Evolutionary conservation across 2,113 vertebrate species (phyloP), one percentile per base, ranked within the genome.

Genomic region (Psophia crepitans): DNA sequence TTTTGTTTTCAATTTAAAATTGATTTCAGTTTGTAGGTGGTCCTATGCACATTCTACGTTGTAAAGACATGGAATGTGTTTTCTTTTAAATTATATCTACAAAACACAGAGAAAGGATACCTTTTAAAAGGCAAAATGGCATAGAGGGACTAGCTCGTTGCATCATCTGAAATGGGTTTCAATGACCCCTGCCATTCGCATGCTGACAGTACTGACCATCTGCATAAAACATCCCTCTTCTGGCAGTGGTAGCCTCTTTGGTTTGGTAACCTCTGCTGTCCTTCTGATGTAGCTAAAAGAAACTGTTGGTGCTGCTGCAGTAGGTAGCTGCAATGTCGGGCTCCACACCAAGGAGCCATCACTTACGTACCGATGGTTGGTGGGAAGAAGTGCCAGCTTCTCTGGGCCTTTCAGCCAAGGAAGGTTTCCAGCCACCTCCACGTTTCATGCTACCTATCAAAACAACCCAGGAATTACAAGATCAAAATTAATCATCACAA

Each of bases 321-420:
- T 43, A 46, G 20, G 27, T 53, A 88, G 26, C 82, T 87, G 74
- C 54, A 8, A 2, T 4, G 41, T 12, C n/a, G 33, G 14, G 28
- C 32, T 73, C 82, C n/a, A 30, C 43, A 44, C 21, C 4, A 0
- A 8, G 30, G 26, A 68, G n/a, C 30, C 6, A 2, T 37, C 1
- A 0, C 26, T 66, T 11, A 7, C 0, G 0, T 15, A 11, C 20
- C 17, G 48, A 30, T 2, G 15, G 21, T 60, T 58, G 28, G 28
- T 0, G 0, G 21, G 9, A 7, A 61, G 39, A 84, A 46, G 18
- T 19, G 17, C 10, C 43, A 51, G 53, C 30, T 43, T 74, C 16
- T 8, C 30, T 2, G 1, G 27, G 27, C 33, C 22, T 33, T 86
- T 71, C 43, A 37, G 21, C 0, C 0, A 9, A 87, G 22, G 56